These are phyloP conservation scores for Eurypyga helias DNA, from an alignment of 2,113 vertebrate species.

Conservation along the genomic window DNA sequence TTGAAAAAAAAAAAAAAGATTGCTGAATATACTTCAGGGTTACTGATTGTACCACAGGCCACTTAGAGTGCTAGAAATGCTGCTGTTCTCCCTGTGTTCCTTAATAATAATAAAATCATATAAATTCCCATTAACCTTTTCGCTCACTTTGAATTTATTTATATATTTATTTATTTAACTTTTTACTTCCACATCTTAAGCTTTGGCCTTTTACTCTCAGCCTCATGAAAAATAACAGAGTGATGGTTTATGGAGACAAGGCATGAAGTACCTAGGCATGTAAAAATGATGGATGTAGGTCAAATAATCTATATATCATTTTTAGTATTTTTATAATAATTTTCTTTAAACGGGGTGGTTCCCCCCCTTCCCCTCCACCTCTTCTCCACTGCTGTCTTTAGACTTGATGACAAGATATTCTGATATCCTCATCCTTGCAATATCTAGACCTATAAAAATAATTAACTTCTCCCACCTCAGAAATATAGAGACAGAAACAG, in stretches of 20 bases:
- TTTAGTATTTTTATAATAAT: constrained; percentile 74
- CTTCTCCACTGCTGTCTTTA: constrained; percentile 35
- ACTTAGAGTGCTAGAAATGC: constrained; percentile 63
- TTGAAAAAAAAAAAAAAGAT: constrained; percentile 76
- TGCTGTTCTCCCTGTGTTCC: constrained; percentile 11
- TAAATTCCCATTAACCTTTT: constrained; percentile 59
- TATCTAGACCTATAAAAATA: constrained; percentile 78
- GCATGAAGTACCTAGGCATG: background rate
- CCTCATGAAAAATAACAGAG: constrained; percentile 60
- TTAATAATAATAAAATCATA: constrained; percentile 60
- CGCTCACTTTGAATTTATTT: background rate
- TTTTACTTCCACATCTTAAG: background rate
- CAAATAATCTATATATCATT: constrained; percentile 69
- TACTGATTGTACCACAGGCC: constrained; percentile 75
- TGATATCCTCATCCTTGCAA: constrained; percentile 59
- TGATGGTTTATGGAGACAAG: constrained; percentile 51
- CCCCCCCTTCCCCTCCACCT: background rate
- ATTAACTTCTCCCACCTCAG: constrained; percentile 77
- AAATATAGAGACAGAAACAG: constrained; percentile 70
- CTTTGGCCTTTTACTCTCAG: constrained; percentile 5
- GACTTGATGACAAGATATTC: constrained; percentile 51
- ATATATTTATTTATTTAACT: background rate
- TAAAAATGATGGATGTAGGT: constrained; percentile 75
- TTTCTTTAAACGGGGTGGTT: constrained; percentile 27
- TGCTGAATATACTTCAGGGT: constrained; percentile 75